Evolutionary conservation across 2,113 vertebrate genomes (phyloP).

Genomic region (Dascyllus trimaculatus): DNA sequence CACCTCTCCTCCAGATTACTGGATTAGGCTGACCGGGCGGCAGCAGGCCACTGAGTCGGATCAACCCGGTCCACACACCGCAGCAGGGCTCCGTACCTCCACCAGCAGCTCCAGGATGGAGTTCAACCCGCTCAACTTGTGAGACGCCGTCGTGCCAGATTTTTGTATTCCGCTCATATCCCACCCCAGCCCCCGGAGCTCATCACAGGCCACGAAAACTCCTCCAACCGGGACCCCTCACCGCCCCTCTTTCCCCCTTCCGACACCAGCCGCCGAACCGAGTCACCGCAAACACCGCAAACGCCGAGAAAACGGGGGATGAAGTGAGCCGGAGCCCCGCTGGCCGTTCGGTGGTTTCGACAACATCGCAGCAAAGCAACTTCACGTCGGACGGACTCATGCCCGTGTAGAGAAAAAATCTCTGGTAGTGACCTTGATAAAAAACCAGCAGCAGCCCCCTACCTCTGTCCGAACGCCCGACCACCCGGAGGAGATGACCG

Average conservation of each 20-base stretch:
- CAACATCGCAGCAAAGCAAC: constrained; percentile 70
- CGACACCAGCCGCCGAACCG: background rate
- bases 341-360: constrained; percentile 24
- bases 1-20: constrained; percentile 72
- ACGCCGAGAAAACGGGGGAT: background rate
- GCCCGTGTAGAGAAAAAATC: constrained; percentile 52
- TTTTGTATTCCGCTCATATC: constrained; percentile 67
- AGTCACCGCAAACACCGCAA: background rate
- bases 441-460: constrained; percentile 6
- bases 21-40: constrained; percentile 66
- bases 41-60: constrained; percentile 69
- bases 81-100: constrained; percentile 32
- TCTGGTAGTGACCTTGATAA: constrained; percentile 61
- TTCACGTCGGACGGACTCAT: constrained; percentile 64
- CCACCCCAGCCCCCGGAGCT: constrained; percentile 54
- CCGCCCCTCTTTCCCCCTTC: background rate
- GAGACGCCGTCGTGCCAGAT: constrained; percentile 41
- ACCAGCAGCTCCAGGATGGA: constrained; percentile 43
- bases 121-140: constrained; percentile 47
- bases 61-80: constrained; percentile 45
- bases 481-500: constrained; percentile 13
- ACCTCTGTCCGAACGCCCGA: constrained; percentile 64
- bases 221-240: constrained; percentile 34
- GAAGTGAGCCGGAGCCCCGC: constrained; percentile 22
- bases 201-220: constrained; percentile 69